Conservation (phyloP, 2,888 invertebrate species). For the Epiblema foenella region DNA sequence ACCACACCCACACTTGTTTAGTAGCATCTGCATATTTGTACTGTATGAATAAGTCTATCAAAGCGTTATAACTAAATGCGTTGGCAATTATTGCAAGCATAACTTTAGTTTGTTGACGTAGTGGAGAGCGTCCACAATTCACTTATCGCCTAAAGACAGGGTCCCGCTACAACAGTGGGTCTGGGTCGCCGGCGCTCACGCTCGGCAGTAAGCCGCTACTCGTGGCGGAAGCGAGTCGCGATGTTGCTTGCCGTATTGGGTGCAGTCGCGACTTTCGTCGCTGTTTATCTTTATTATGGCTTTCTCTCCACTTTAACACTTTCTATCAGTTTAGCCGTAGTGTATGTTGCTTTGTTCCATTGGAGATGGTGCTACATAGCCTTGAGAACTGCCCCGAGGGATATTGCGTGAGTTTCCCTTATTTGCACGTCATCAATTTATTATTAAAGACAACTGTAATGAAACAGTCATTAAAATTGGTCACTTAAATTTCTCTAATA, state of each 20-base stretch:
- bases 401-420: conserved; percentile 85
- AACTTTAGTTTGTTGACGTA: conserved; percentile 8
- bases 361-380: conserved; percentile 92
- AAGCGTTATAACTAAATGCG: background rate
- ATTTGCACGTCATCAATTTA: conserved; percentile 50
- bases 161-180: conserved; percentile 50
- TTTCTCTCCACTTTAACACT: conserved; percentile 87
- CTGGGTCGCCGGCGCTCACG: conserved; percentile 52
- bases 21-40: background rate
- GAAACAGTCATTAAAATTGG: background rate
- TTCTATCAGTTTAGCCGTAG: conserved; percentile 84
- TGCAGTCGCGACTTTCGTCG: conserved; percentile 71
- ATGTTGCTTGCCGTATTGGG: conserved; percentile 75
- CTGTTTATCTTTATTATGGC: conserved; percentile 84
- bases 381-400: conserved; percentile 89
- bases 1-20: background rate
- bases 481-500: background rate
- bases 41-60: background rate
- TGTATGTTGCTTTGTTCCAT: conserved; percentile 88
- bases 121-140: conserved; percentile 24
- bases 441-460: conserved; percentile 13
- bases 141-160: conserved; percentile 45
- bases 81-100: background rate
- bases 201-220: conserved; percentile 74
- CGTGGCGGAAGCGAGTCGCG: conserved; percentile 76